These are phyloP conservation scores for Andrena haemorrhoa DNA, from an alignment of 2,888 invertebrate genomes.

Conservation along the genomic window DNA sequence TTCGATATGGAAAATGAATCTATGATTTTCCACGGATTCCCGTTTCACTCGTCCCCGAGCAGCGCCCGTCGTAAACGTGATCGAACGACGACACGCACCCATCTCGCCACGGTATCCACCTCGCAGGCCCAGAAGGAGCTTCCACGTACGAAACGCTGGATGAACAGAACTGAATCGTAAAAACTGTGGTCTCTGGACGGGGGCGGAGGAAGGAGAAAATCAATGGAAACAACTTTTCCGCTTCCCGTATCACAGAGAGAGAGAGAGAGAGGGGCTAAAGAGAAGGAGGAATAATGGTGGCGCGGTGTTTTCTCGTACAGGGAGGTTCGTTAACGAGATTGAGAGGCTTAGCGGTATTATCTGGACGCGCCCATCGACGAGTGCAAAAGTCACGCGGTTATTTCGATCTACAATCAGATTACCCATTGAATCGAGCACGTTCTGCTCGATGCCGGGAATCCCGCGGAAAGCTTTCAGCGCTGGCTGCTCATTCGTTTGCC, in stretches of 20 bases:
- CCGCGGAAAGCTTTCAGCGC: not conserved
- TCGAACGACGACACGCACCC: conserved; percentile 25
- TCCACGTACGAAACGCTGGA: not conserved
- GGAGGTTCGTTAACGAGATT: conserved; percentile 37
- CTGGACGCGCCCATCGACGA: conserved; percentile 29
- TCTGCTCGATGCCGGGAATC: not conserved
- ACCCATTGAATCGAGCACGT: not conserved
- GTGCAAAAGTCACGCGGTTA: conserved; percentile 41
- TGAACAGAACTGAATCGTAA: conserved; percentile 21
- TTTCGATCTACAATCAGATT: conserved; percentile 40
- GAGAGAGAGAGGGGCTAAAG: not conserved
- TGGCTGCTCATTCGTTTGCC: not conserved
- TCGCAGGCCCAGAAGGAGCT: not conserved
- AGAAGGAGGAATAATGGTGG: not conserved
- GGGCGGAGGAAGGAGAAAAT: conserved; percentile 7
- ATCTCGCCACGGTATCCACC: conserved; percentile 37
- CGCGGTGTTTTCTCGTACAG: not conserved
- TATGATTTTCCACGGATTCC: conserved; percentile 11
- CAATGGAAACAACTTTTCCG: conserved; percentile 17
- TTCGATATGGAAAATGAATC: conserved; percentile 6
- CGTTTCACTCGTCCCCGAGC: conserved; percentile 12
- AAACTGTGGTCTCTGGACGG: conserved; percentile 16
- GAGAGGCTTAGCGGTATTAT: conserved; percentile 36
- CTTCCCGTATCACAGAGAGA: not conserved
- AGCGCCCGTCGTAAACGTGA: conserved; percentile 48